Conservation (phyloP, 2,113 vertebrate species). For the Esox niger region DNA sequence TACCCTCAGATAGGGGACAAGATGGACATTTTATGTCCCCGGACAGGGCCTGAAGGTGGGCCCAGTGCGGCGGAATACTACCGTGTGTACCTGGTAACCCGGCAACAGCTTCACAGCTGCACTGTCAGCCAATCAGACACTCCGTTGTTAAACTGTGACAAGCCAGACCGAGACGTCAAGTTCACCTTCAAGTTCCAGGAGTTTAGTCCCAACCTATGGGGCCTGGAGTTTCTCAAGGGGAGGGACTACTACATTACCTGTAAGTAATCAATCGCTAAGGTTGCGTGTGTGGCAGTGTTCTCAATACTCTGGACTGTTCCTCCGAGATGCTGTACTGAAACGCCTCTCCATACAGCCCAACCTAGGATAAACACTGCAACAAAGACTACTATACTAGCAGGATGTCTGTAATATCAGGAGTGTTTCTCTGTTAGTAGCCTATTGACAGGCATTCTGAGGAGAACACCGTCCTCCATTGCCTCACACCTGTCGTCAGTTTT, state of each 20-base stretch:
- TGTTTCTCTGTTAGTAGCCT: too few relatives aligned
- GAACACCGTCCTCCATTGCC: slow-evolving; percentile 32
- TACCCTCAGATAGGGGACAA: slow-evolving; percentile 98
- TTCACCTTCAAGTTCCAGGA: slow-evolving; percentile 99
- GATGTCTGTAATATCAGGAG: too few relatives aligned
- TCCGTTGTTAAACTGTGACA: slow-evolving; percentile 93
- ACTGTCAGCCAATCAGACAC: slow-evolving; percentile 85
- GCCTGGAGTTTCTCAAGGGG: slow-evolving; percentile 94
- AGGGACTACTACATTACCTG: slow-evolving; percentile 98
- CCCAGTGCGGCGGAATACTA: slow-evolving; percentile 87
- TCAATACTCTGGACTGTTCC: too few relatives aligned
- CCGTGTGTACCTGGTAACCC: slow-evolving; percentile 93
- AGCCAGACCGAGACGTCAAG: slow-evolving; percentile 93
- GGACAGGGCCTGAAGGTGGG: slow-evolving; percentile 78
- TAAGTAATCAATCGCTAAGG: slow-evolving; percentile 72
- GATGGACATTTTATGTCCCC: slow-evolving; percentile 98
- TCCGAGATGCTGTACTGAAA: too few relatives aligned
- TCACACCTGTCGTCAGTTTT: slow-evolving; percentile 52
- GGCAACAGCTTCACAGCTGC: slow-evolving; percentile 90
- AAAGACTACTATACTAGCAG: too few relatives aligned
- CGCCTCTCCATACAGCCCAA: too few relatives aligned
- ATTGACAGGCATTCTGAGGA: background rate
- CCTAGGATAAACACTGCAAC: too few relatives aligned
- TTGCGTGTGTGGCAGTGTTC: too few relatives aligned
- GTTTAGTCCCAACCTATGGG: slow-evolving; percentile 98